Conservation (phyloP, 2,888 invertebrate species). For the Mesochorus sp. region DNA sequence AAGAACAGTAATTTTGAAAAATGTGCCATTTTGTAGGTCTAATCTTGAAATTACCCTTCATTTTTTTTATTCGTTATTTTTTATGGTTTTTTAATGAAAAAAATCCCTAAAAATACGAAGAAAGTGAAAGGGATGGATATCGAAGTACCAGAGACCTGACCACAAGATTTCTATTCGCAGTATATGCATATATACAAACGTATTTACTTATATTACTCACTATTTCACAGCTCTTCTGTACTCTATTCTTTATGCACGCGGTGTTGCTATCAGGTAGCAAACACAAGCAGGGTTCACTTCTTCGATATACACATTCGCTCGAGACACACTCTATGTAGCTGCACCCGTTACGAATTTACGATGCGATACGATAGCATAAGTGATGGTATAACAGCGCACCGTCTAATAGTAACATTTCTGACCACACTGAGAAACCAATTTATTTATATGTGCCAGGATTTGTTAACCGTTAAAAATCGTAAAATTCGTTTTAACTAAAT, state of each 20-base stretch:
- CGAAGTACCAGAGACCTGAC: slow-evolving; percentile 31
- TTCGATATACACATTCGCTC: slow-evolving; percentile 26
- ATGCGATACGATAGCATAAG: slow-evolving; percentile 54
- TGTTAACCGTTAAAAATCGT: too few relatives aligned
- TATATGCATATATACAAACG: background rate
- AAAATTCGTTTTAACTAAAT: too few relatives aligned
- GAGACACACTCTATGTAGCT: too few relatives aligned
- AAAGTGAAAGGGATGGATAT: slow-evolving; percentile 47
- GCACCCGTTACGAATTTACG: slow-evolving; percentile 61
- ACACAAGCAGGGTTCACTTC: slow-evolving; percentile 19
- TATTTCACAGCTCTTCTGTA: slow-evolving; percentile 34
- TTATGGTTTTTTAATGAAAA: too few relatives aligned
- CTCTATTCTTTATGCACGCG: background rate
- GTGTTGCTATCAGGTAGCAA: slow-evolving; percentile 33
- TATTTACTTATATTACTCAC: slow-evolving; percentile 28
- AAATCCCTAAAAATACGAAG: slow-evolving; percentile 9
- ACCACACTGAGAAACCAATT: too few relatives aligned
- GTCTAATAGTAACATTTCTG: slow-evolving; percentile 60
- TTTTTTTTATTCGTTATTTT: too few relatives aligned
- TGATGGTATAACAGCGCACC: slow-evolving; percentile 58
- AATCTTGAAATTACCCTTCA: too few relatives aligned
- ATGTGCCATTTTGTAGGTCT: too few relatives aligned
- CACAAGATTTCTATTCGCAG: slow-evolving; percentile 26
- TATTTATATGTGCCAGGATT: too few relatives aligned
- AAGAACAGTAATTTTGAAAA: too few relatives aligned